phyloP scores from a whole-genome alignment of 2,888 invertebrate genomes.

The Sarcophaga caerulescens region DNA sequence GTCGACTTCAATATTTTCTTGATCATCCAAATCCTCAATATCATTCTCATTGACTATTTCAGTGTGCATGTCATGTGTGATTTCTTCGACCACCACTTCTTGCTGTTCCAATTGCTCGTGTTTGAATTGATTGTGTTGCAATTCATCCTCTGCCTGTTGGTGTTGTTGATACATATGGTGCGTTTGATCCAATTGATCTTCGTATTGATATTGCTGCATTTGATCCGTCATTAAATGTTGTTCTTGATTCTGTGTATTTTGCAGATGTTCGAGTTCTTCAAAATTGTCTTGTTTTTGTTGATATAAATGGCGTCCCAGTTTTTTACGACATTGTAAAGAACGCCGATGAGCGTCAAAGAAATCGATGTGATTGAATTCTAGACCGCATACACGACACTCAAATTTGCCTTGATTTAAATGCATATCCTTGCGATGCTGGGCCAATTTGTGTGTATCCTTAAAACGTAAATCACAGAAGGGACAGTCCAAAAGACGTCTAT shows the following conservation, averaged over 20 bases:
- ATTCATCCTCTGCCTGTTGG: constrained; percentile 19
- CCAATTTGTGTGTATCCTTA: constrained; percentile 65
- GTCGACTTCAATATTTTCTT: constrained; percentile 59
- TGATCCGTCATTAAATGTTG: constrained; percentile 30
- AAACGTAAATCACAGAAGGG: constrained; percentile 66
- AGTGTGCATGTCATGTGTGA: constrained; percentile 62
- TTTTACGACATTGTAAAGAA: constrained; percentile 65
- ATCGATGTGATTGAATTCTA: constrained; percentile 65
- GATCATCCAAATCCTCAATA: constrained; percentile 55
- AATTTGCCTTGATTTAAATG: constrained; percentile 65
- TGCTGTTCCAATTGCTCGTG: constrained; percentile 63
- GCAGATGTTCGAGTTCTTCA: constrained; percentile 40
- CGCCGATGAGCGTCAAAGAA: constrained; percentile 67
- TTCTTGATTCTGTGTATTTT: constrained; percentile 26
- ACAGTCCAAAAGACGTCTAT: constrained; percentile 61
- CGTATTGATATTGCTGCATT: constrained; percentile 47
- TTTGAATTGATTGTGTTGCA: constrained; percentile 45
- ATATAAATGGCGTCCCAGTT: constrained; percentile 58
- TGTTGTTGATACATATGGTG: constrained; percentile 43
- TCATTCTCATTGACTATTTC: constrained; percentile 60
- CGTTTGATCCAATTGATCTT: constrained; percentile 39
- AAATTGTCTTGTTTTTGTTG: constrained; percentile 53
- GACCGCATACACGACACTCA: constrained; percentile 64
- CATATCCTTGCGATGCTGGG: constrained; percentile 65
- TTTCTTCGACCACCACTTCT: constrained; percentile 63